Percentiles rank a stretch among this genome's conserved stretches.
Evolutionary conservation across 2,797 vertebrate genomes (phyloP).

Genomic region (Tragopan temminckii): DNA sequence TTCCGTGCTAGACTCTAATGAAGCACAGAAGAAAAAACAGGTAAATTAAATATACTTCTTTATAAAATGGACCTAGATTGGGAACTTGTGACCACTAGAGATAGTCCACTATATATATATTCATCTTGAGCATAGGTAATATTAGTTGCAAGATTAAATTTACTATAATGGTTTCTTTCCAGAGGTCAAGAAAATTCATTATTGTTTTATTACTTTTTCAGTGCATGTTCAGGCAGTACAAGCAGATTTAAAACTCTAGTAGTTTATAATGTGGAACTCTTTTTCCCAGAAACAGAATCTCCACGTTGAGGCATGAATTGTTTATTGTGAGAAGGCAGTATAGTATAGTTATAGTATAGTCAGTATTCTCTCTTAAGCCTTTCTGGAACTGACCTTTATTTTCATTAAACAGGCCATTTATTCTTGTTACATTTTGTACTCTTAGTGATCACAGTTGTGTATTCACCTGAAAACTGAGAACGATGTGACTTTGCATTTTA

Average conservation of each 20-base stretch:
- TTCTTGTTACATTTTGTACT: neutral
- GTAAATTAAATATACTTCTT: slow-evolving; percentile 80
- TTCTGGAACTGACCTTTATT: neutral
- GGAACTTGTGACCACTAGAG: slow-evolving; percentile 27
- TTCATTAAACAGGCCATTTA: neutral
- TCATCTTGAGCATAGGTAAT: neutral
- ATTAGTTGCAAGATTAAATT: neutral
- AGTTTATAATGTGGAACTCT: neutral
- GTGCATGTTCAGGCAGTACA: neutral
- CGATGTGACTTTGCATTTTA: neutral
- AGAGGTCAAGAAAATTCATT: slow-evolving; percentile 1
- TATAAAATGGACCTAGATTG: slow-evolving; percentile 49
- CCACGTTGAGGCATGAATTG: neutral
- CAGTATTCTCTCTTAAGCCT: neutral
- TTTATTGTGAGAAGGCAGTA: neutral
- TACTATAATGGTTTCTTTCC: neutral
- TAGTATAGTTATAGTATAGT: neutral
- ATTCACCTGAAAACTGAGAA: neutral
- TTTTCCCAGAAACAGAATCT: neutral
- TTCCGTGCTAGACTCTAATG: slow-evolving; percentile 85
- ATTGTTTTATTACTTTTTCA: slow-evolving; percentile 9
- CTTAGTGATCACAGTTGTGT: neutral
- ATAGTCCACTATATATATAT: neutral
- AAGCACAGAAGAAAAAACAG: slow-evolving; percentile 95
- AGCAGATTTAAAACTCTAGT: neutral